phyloP scores from a whole-genome alignment of 2,888 invertebrate species.

The Bruchidius siliquastri region DNA sequence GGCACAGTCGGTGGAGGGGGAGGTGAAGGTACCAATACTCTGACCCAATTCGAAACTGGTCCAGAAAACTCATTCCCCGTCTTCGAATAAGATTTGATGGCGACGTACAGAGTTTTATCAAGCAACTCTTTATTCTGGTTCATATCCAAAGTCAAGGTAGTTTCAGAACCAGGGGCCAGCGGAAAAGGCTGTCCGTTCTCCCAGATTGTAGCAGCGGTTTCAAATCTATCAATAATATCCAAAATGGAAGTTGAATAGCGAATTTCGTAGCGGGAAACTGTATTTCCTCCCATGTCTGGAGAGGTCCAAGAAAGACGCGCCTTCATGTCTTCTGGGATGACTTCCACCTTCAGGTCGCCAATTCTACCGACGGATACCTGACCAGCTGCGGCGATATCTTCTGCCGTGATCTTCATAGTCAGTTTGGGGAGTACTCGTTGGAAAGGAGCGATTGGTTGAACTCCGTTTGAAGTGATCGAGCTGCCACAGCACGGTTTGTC shows the following conservation, averaged over 20 bases:
- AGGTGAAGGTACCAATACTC: slow-evolving; percentile 51
- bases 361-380: slow-evolving; percentile 49
- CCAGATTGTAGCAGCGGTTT: slow-evolving; percentile 47
- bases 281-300: slow-evolving; percentile 54
- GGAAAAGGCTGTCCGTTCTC: slow-evolving; percentile 48
- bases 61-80: slow-evolving; percentile 41
- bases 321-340: slow-evolving; percentile 47
- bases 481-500: slow-evolving; percentile 54
- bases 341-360: slow-evolving; percentile 52
- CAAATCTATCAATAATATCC: slow-evolving; percentile 50
- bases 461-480: slow-evolving; percentile 46
- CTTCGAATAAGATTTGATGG: slow-evolving; percentile 50
- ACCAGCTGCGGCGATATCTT: slow-evolving; percentile 40
- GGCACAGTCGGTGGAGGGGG: slow-evolving; percentile 50
- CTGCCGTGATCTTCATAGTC: slow-evolving; percentile 45
- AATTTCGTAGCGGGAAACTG: slow-evolving; percentile 52
- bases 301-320: slow-evolving; percentile 57
- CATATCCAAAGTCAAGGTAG: slow-evolving; percentile 50
- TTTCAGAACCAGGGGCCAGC: slow-evolving; percentile 51
- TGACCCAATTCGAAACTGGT: slow-evolving; percentile 53
- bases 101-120: slow-evolving; percentile 52
- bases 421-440: slow-evolving; percentile 51
- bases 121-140: slow-evolving; percentile 47
- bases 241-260: slow-evolving; percentile 46
- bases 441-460: slow-evolving; percentile 51